phyloP scores from a whole-genome alignment of 2,113 vertebrate genomes.

The Chloropsis hardwickii region DNA sequence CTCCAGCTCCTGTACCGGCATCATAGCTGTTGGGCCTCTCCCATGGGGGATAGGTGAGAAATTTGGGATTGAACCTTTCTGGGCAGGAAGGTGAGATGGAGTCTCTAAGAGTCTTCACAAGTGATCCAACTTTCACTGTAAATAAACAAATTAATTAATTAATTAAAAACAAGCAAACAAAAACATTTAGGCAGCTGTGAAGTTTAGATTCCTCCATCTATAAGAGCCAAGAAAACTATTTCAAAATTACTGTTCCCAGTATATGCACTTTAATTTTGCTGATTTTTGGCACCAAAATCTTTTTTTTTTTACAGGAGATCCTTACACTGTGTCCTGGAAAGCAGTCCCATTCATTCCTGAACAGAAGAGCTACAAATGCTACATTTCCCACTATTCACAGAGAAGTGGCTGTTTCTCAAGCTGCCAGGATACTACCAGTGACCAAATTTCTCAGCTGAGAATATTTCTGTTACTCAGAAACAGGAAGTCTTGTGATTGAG shows the following conservation, averaged over 20 bases:
- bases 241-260: neutral
- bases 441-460: conserved; percentile 8
- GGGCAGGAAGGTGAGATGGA: neutral
- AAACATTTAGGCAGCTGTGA: neutral
- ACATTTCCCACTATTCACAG: neutral
- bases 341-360: neutral
- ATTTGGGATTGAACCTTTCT: neutral
- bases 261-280: neutral
- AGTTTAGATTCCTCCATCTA: neutral
- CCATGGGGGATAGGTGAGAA: neutral
- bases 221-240: neutral
- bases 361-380: neutral
- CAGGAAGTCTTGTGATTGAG: neutral
- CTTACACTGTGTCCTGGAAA: neutral
- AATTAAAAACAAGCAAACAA: neutral
- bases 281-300: neutral
- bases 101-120: neutral
- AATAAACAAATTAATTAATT: neutral
- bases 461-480: neutral
- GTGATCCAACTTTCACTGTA: neutral
- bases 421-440: neutral
- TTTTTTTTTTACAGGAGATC: neutral
- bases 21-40: fast-evolving
- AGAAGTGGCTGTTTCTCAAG: neutral
- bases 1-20: neutral